Percentiles rank a stretch among this genome's conserved stretches.
Evolutionary conservation across 2,797 vertebrate genomes (phyloP).

Genomic region (Ispidina lecontei): DNA sequence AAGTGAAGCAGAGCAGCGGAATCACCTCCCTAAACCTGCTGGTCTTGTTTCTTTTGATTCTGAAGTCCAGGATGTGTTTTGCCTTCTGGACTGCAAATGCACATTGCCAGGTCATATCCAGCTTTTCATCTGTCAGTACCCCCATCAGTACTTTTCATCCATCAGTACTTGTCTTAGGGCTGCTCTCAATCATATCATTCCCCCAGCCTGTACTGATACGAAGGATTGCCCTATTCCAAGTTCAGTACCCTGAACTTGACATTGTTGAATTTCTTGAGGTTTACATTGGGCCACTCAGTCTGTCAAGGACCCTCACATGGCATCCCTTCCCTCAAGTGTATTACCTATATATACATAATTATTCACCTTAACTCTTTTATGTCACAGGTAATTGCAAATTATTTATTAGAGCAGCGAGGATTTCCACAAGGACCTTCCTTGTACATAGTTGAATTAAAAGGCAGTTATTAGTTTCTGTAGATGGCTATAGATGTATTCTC

Average conservation of each 20-base stretch:
- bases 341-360: neutral
- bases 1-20: accelerated
- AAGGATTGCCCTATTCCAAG: neutral
- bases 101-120: neutral
- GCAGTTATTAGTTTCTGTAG: neutral
- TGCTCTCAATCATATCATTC: neutral
- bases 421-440: neutral
- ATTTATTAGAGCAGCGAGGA: neutral
- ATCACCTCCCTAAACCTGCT: neutral
- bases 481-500: neutral
- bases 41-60: accelerated
- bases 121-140: neutral
- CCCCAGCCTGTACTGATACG: neutral
- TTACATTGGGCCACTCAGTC: neutral
- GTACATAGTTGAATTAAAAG: neutral
- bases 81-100: neutral
- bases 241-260: neutral
- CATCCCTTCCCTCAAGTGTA: accelerated
- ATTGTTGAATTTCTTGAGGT: neutral
- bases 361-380: neutral
- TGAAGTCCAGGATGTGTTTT: accelerated
- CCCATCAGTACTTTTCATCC: neutral
- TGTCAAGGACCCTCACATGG: neutral
- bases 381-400: neutral
- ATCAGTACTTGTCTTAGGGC: neutral